Percentiles rank a stretch among this genome's conserved stretches.
Conservation (phyloP, 2,797 vertebrate genomes). For the Tolypeutes matacus region DNA sequence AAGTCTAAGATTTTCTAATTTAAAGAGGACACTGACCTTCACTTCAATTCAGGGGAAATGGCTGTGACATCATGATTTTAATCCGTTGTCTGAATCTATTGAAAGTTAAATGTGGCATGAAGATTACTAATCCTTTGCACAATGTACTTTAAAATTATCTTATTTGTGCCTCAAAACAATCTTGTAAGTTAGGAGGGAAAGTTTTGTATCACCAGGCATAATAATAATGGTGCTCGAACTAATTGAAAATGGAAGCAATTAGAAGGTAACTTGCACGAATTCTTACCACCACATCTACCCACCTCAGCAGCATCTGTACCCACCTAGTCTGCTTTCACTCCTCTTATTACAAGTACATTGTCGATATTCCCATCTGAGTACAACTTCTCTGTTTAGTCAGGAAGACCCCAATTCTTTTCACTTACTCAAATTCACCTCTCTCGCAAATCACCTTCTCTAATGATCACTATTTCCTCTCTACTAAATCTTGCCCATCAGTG, state of each 20-base stretch:
- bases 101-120: background rate
- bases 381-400: background rate
- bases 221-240: background rate
- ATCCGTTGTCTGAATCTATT: background rate
- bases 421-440: background rate
- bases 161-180: background rate
- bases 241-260: background rate
- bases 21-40: background rate
- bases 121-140: background rate
- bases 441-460: background rate
- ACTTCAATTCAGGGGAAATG: too few relatives aligned
- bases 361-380: background rate
- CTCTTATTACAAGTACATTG: rapidly evolving
- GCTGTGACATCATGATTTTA: background rate
- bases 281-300: background rate
- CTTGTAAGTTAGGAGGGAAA: background rate
- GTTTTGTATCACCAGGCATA: background rate
- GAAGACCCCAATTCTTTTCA: background rate
- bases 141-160: background rate
- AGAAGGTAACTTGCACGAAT: background rate
- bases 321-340: background rate
- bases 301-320: background rate
- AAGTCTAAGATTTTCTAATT: background rate
- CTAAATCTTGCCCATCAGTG: background rate
- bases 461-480: background rate